Conservation (phyloP, 30 jellyfish, hydroid and myxozoan genomes). For the Catostylus mosaicus region DNA sequence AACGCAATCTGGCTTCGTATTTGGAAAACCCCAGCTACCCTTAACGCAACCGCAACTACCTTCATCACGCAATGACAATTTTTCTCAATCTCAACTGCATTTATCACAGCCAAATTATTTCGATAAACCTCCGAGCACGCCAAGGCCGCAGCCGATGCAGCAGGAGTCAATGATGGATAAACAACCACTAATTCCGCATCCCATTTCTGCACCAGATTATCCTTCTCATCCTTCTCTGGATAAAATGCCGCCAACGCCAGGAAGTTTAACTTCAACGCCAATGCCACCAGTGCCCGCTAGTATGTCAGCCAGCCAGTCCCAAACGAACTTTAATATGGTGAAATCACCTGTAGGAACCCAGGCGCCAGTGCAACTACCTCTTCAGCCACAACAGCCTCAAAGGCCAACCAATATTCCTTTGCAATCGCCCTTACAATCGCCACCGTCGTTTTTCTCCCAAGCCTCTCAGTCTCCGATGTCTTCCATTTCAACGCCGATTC, state of each 20-base stretch:
- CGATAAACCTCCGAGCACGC: constrained; percentile 54
- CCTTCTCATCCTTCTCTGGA: constrained; percentile 14
- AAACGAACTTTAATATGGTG: constrained; percentile 45
- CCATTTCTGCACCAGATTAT: constrained; percentile 27
- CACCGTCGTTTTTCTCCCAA: constrained; percentile 58
- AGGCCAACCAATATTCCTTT: constrained; percentile 37
- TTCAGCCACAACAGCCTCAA: constrained; percentile 53
- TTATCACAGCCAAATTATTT: constrained; percentile 37
- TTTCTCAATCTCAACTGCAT: constrained; percentile 37
- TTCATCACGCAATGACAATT: constrained; percentile 9
- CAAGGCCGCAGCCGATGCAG: constrained; percentile 54
- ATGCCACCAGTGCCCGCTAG: constrained; percentile 37
- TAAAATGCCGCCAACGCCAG: constrained; percentile 44
- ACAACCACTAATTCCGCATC: constrained; percentile 8
- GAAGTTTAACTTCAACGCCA: constrained; percentile 19
- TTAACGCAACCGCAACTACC: constrained; percentile 31
- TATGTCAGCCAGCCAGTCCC: constrained; percentile 31
- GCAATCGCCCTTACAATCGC: constrained; percentile 69
- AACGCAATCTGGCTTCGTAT: constrained; percentile 33
- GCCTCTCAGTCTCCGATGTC: constrained; percentile 73
- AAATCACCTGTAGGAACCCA: constrained; percentile 57
- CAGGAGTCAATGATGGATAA: constrained; percentile 21
- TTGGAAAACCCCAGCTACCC: constrained; percentile 56
- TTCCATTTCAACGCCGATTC: constrained; percentile 45
- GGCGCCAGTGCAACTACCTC: constrained; percentile 42